phyloP scores from a whole-genome alignment of 2,797 vertebrate genomes.

The Petrocephalus schoutedeni region DNA sequence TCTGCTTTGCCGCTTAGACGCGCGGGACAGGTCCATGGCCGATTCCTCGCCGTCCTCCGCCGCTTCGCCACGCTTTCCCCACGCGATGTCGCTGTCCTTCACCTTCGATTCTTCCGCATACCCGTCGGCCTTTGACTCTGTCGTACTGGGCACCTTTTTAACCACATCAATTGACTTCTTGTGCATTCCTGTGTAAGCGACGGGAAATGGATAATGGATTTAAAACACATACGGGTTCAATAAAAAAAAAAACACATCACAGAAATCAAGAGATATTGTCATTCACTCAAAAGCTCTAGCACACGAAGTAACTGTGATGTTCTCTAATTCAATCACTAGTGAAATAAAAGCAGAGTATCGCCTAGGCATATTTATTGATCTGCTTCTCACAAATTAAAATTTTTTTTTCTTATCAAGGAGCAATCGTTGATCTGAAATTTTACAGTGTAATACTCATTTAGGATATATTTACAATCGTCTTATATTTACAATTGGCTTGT shows the following conservation, averaged over 20 bases:
- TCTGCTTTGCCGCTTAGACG: conserved; percentile 70
- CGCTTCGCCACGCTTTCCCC: conserved; percentile 43
- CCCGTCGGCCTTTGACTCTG: conserved; percentile 52
- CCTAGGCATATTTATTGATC: not conserved
- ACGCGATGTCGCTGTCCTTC: conserved; percentile 49
- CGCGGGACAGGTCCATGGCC: conserved; percentile 87
- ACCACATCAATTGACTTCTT: conserved; percentile 80
- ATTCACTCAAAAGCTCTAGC: not conserved
- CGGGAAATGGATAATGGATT: not conserved
- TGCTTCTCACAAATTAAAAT: not conserved
- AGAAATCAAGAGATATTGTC: not conserved
- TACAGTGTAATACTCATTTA: not conserved
- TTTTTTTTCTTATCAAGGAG: not conserved
- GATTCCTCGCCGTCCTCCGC: conserved; percentile 61
- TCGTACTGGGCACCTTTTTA: conserved; percentile 66
- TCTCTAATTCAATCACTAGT: not conserved
- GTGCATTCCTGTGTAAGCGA: conserved; percentile 77
- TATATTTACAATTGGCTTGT: not conserved
- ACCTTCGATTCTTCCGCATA: conserved; percentile 54
- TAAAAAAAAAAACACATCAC: not conserved
- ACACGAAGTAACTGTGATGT: not conserved
- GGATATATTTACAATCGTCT: not conserved
- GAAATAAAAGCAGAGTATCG: not conserved
- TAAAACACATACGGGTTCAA: not conserved
- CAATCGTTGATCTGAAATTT: not conserved